Evolutionary conservation across 2,888 invertebrate genomes (phyloP).

Genomic region (Oligia fasciuncula): DNA sequence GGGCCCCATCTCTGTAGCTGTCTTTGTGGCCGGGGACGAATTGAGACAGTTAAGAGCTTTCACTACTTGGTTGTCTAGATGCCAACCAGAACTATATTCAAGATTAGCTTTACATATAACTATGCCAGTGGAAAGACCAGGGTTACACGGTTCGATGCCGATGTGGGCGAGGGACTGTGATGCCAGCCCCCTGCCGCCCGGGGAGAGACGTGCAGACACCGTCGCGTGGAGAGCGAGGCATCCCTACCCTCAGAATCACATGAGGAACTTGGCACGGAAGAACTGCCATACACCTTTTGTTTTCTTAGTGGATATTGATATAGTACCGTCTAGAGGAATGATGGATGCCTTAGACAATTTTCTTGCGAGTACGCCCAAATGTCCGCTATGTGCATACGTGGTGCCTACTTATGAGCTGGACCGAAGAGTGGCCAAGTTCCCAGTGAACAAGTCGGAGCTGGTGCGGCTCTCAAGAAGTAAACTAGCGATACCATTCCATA

Average conservation of each 20-base stretch:
- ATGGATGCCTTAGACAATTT: slow-evolving; percentile 93
- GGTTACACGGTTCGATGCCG: slow-evolving; percentile 91
- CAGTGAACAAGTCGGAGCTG: slow-evolving; percentile 94
- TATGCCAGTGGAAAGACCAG: slow-evolving; percentile 91
- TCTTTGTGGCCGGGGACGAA: slow-evolving; percentile 95
- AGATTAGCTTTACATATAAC: slow-evolving; percentile 94
- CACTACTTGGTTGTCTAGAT: slow-evolving; percentile 93
- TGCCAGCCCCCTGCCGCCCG: slow-evolving; percentile 92
- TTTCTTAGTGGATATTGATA: slow-evolving; percentile 96
- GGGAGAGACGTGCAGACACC: slow-evolving; percentile 91
- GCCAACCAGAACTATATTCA: slow-evolving; percentile 93
- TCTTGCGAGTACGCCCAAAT: slow-evolving; percentile 90
- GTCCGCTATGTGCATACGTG: slow-evolving; percentile 94
- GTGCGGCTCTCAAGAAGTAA: slow-evolving; percentile 94
- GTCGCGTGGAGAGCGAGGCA: slow-evolving; percentile 93
- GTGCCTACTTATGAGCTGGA: slow-evolving; percentile 97
- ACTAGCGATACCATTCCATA: slow-evolving; percentile 96
- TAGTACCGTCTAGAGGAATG: slow-evolving; percentile 94
- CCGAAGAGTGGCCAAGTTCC: slow-evolving; percentile 93
- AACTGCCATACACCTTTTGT: slow-evolving; percentile 95
- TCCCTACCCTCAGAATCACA: slow-evolving; percentile 96
- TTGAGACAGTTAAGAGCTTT: slow-evolving; percentile 93
- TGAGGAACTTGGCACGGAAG: slow-evolving; percentile 96
- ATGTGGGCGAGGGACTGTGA: slow-evolving; percentile 91
- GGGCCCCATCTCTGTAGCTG: slow-evolving; percentile 95